Base-by-base conservation (phyloP, 2,113 vertebrate species). In the Orcinus orca region DNA sequence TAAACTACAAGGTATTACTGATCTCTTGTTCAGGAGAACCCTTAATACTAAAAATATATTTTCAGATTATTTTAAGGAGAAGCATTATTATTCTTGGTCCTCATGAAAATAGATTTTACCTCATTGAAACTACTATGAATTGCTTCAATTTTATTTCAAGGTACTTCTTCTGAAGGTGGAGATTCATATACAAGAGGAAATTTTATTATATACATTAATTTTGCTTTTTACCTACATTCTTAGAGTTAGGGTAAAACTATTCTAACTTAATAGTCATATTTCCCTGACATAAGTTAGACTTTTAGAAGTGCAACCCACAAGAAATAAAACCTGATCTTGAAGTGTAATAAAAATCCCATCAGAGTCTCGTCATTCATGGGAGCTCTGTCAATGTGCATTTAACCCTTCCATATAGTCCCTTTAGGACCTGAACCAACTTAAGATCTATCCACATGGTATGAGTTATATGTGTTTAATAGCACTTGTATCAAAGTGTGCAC, bases 321-420 rank as follows among this genome's bases (percentile, higher is more conserved):
- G 77, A 93, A 94, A 70, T 70, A 77, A 90, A 95, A 68, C 47
- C 74, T 88, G 58, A n/a, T 84, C 71, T 60, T 95, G 23, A 94
- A 60, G 76, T 50, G 33, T 76, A 70, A 36, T 55, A 67, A 84
- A 83, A 86, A 67, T 74, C 18, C 58, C 58, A 33, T 85, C 63
- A 60, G 84, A 41, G 31, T 26, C 58, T 73, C 9, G 0, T 60
- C 60, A 36, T 67, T 93, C 44, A 20, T 6, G 60, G 68, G 80
- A 44, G 44, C 41, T 79, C 81, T 76, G 50, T 36, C 65, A 96
- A 1, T 36, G 47, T 76, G 18, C 33, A 8, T 58, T 88, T 55
- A 85, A 25, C 88, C 53, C 38, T 68, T 91, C 87, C 77, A 20
- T 41, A 14, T 65, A 60, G 67, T n/a, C 10, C 18, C 81, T 93